A percentile compares a stretch with the other conserved stretches of the same genome.
phyloP scores from a whole-genome alignment of 2,797 vertebrate species.

The Catamblyrhynchus diadema region DNA sequence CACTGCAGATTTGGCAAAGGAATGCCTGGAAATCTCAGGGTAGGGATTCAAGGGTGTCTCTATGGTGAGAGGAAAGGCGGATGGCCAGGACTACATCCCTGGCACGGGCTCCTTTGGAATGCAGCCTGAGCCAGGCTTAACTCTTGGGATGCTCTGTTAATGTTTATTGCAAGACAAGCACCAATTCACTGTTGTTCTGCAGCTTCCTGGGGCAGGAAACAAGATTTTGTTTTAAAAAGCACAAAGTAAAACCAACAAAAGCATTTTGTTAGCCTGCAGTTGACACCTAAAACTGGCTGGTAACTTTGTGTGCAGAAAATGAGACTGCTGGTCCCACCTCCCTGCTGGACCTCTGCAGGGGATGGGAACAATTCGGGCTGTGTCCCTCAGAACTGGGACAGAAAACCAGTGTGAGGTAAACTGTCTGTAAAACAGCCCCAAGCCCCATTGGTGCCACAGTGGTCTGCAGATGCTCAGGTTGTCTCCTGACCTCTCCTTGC shows the following conservation, averaged over 20 bases:
- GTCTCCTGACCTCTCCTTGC: neutral
- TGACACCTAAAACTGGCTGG: neutral
- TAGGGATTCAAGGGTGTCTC: neutral
- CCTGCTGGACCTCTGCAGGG: neutral
- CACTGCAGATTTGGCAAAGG: neutral
- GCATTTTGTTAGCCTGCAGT: neutral
- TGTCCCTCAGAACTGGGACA: neutral
- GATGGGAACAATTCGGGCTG: fast-evolving
- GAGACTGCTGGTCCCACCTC: fast-evolving
- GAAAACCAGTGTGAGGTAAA: neutral
- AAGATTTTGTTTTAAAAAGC: neutral
- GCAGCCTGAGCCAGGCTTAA: neutral
- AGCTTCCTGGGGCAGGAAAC: neutral
- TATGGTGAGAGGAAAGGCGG: neutral
- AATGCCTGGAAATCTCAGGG: neutral
- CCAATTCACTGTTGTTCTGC: neutral
- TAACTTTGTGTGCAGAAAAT: neutral
- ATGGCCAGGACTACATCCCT: neutral
- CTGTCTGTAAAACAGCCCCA: neutral
- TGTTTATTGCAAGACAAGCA: neutral
- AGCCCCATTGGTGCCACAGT: fast-evolving
- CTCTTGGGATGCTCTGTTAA: neutral
- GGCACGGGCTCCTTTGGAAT: neutral
- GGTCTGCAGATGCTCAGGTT: neutral
- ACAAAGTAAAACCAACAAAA: neutral